phyloP scores from a whole-genome alignment of 2,113 vertebrate species.

The Coracopsis vasa region DNA sequence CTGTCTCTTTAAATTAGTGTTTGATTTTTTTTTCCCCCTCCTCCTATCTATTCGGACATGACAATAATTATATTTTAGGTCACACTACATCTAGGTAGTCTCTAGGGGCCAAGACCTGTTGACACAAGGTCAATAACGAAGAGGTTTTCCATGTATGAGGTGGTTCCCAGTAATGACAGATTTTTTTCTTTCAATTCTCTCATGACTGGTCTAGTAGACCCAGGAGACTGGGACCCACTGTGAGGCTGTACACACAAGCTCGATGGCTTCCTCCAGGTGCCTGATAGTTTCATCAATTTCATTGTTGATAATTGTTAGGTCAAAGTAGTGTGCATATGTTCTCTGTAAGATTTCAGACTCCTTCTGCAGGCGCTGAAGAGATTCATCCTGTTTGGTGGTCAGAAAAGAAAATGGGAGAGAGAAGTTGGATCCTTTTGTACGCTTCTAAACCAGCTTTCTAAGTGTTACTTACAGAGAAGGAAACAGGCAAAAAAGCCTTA shows the following conservation, averaged over 20 bases:
- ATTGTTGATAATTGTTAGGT: slow-evolving; percentile 99
- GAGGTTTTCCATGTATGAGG: slow-evolving; percentile 80
- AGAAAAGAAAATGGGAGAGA: slow-evolving; percentile 28
- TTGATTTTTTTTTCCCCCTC: slow-evolving; percentile 68
- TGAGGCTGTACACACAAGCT: slow-evolving; percentile 92
- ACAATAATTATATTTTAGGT: slow-evolving; percentile 96
- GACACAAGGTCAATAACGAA: slow-evolving; percentile 80
- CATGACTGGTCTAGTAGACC: slow-evolving; percentile 86
- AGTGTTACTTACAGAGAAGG: not conserved
- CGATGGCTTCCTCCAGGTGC: slow-evolving; percentile 96
- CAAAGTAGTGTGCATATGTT: slow-evolving; percentile 98
- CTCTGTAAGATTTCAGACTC: slow-evolving; percentile 98
- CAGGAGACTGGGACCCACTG: slow-evolving; percentile 99
- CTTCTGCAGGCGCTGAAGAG: slow-evolving; percentile 97
- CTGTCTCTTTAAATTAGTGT: slow-evolving; percentile 87
- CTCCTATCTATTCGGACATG: slow-evolving; percentile 95
- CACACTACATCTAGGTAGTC: slow-evolving; percentile 91
- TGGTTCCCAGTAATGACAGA: slow-evolving; percentile 74
- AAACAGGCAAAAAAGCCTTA: not conserved
- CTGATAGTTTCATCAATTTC: slow-evolving; percentile 99
- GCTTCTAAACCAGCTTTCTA: not conserved
- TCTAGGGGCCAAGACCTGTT: slow-evolving; percentile 84
- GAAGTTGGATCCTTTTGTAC: not conserved
- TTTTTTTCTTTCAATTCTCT: slow-evolving; percentile 55
- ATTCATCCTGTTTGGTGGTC: slow-evolving; percentile 84